Conservation (phyloP, 1,140 invertebrate genomes). For the Asobara japonica region DNA sequence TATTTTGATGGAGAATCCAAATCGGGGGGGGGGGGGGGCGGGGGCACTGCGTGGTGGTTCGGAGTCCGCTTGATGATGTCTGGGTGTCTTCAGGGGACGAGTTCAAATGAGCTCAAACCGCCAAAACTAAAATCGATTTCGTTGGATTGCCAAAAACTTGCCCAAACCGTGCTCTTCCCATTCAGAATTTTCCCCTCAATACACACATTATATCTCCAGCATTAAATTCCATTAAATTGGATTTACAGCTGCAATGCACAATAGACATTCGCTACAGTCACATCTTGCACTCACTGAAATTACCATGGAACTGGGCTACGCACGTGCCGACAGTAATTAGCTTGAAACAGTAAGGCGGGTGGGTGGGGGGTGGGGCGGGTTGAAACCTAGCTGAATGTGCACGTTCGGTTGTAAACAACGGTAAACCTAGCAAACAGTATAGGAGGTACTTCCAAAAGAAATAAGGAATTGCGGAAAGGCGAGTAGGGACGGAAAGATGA, state of each 20-base stretch:
- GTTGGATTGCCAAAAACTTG: too few species aligned
- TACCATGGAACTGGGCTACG: conserved; percentile 33
- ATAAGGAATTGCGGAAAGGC: neutral
- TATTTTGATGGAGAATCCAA: too few species aligned
- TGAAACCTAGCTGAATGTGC: conserved; percentile 19
- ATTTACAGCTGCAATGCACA: neutral
- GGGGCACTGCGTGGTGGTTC: too few species aligned
- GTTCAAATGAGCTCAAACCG: neutral
- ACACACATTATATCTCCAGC: neutral
- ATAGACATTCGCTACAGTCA: conserved; percentile 1
- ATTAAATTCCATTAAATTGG: neutral
- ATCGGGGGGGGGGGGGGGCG: too few species aligned
- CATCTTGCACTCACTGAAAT: conserved; percentile 26
- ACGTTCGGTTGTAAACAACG: conserved; percentile 28
- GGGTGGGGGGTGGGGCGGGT: neutral
- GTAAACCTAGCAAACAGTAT: neutral
- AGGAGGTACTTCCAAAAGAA: neutral
- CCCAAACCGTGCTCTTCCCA: neutral
- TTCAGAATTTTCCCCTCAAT: neutral
- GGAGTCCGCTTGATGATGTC: too few species aligned
- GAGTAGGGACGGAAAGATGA: neutral
- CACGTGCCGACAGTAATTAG: conserved; percentile 40
- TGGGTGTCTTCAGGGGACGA: neutral
- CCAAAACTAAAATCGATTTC: neutral
- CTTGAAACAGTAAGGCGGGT: conserved; percentile 27